phyloP scores from a whole-genome alignment of 2,797 vertebrate genomes.

The Tauraco hartlaubi region DNA sequence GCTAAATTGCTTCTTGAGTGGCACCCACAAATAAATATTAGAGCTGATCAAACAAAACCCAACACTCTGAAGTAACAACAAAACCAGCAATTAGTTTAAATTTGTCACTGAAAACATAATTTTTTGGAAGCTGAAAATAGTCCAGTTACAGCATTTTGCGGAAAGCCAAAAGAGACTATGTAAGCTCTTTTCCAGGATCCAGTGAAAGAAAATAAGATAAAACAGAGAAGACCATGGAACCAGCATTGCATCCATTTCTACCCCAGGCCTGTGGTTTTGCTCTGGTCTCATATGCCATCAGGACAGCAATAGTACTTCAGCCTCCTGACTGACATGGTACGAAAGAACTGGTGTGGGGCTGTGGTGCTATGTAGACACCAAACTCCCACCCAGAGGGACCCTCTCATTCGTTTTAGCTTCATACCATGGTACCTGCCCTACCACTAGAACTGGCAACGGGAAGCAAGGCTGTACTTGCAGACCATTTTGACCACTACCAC shows the following conservation, averaged over 20 bases:
- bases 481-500: not conserved
- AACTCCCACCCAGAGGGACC: not conserved
- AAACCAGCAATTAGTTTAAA: conserved; percentile 43
- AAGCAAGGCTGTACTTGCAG: not conserved
- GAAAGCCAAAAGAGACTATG: not conserved
- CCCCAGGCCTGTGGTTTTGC: not conserved
- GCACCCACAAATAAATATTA: conserved; percentile 40
- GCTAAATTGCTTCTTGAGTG: conserved; percentile 24
- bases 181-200: not conserved
- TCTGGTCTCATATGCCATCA: not conserved
- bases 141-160: not conserved
- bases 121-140: conserved; percentile 27
- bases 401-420: not conserved
- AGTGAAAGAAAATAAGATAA: not conserved
- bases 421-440: not conserved
- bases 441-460: not conserved
- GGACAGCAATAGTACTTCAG: accelerated
- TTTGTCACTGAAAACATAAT: conserved; percentile 11
- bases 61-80: conserved; percentile 5
- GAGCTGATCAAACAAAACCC: not conserved
- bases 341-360: not conserved
- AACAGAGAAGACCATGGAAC: not conserved
- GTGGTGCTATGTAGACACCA: not conserved
- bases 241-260: not conserved
- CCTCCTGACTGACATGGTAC: not conserved